A percentile compares a stretch with the other conserved stretches of the same genome.
Conservation (phyloP, 2,888 invertebrate species). For the Pherbina coryleti region DNA sequence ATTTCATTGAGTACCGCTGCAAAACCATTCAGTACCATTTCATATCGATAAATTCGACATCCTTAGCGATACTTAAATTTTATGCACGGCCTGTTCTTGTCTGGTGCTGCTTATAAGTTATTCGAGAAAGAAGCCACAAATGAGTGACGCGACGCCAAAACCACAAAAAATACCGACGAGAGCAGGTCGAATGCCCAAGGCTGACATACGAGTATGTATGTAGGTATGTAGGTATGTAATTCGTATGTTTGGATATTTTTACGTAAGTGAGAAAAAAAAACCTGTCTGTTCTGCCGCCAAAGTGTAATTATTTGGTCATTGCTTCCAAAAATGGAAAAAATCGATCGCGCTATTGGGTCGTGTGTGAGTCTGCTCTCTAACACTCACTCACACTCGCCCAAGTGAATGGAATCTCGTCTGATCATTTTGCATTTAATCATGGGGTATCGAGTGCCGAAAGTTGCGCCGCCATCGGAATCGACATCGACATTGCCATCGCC, state of each 20-base stretch:
- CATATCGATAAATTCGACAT: background rate
- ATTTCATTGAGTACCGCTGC: background rate
- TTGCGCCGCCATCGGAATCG: background rate
- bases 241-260: too few species aligned
- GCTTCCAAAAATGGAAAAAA: slow-evolving; percentile 13
- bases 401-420: background rate
- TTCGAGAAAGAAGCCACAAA: background rate
- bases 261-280: background rate
- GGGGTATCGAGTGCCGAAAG: slow-evolving; percentile 24
- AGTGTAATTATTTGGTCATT: slow-evolving; percentile 28
- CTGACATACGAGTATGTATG: background rate
- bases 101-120: background rate
- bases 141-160: slow-evolving; percentile 15
- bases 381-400: background rate
- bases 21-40: background rate
- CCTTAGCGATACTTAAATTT: background rate
- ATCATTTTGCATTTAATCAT: slow-evolving; percentile 25
- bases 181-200: background rate
- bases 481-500: background rate
- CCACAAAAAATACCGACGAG: background rate
- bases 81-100: background rate
- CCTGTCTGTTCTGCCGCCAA: background rate
- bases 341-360: background rate
- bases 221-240: too few species aligned
- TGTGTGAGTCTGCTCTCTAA: background rate